Base-by-base conservation (phyloP, 2,797 vertebrate genomes). In the Leptoclinus maculatus region DNA sequence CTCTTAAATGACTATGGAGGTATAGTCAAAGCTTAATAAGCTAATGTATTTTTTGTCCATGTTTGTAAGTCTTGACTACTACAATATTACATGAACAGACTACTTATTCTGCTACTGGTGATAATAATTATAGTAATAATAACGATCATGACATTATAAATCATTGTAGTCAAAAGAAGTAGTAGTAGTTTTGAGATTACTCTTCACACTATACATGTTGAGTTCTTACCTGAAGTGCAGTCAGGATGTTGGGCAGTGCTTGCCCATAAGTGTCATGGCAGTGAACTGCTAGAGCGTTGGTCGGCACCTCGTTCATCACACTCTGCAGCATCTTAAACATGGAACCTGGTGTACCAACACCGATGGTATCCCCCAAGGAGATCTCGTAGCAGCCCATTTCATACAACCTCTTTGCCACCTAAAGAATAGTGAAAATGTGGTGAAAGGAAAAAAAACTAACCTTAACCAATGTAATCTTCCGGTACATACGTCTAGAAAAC, bases 241-340 rank as follows among this genome's bases (percentile, higher is more conserved):
- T 97, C 49, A 99, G 96, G 82, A 99, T 97, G 90, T 98, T 99
- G 84, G 97, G 96, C 75, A 99, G 94, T 0, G 97, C 98, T 89
- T 99, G 98, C 17, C 98, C 98, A 0, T 99, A 98, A 0, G 98
- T 99, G 92, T 99, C 97, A 60, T 98, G 97, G 87, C 97, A 99
- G 91, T 99, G 98, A 87, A 98, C 96, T 3, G 97, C 97, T 32
- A 99, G 91, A 34, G 95, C 96, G 2, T 78, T 85, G 65, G 92
- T 38, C 38, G 98, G 97, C 58, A 99, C 94, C 90, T 97, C 97
- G 79, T 95, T 96, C 94, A 96, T 95, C 86, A 99, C 97, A 73
- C 92, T 93, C 88, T 95, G 96, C 91, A 99, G 88, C 97, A 98
- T 95, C 87, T 90, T 95, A 51, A 87, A 95, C 97, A 97, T 97